phyloP scores from a whole-genome alignment of 2,113 vertebrate genomes.

The Chloroceryle aenea region DNA sequence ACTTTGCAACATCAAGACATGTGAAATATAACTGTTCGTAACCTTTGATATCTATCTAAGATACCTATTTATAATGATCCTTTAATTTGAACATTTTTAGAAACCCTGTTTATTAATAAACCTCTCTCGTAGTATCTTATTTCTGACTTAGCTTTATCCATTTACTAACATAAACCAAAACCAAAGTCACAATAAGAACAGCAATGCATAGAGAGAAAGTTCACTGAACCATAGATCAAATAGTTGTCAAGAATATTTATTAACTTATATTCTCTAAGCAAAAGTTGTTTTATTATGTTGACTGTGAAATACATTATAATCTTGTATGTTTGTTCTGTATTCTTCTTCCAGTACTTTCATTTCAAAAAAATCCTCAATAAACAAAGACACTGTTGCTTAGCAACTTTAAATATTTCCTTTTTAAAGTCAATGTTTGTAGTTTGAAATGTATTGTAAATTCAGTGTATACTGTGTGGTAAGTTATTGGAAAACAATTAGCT shows the following conservation, averaged over 20 bases:
- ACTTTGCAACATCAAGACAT: neutral
- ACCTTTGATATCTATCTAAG: neutral
- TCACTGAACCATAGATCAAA: neutral
- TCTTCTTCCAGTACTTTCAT: neutral
- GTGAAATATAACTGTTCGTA: neutral
- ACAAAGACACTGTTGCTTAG: slow-evolving; percentile 20
- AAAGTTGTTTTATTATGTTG: neutral
- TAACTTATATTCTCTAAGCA: neutral
- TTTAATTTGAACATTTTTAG: neutral
- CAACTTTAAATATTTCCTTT: slow-evolving; percentile 9
- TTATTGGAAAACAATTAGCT: slow-evolving; percentile 18
- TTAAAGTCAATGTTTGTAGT: neutral
- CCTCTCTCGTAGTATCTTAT: neutral
- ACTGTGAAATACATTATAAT: neutral
- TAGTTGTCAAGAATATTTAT: neutral
- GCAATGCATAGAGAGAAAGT: neutral
- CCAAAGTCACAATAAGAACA: neutral
- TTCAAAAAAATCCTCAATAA: neutral
- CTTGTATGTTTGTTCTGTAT: neutral
- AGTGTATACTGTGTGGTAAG: neutral
- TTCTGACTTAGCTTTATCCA: neutral
- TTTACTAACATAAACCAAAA: neutral
- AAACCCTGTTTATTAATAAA: neutral
- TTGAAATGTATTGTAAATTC: neutral
- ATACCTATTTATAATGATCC: too few species aligned